Conservation (phyloP, 2,113 vertebrate species). For the Telmatochromis sp. region DNA sequence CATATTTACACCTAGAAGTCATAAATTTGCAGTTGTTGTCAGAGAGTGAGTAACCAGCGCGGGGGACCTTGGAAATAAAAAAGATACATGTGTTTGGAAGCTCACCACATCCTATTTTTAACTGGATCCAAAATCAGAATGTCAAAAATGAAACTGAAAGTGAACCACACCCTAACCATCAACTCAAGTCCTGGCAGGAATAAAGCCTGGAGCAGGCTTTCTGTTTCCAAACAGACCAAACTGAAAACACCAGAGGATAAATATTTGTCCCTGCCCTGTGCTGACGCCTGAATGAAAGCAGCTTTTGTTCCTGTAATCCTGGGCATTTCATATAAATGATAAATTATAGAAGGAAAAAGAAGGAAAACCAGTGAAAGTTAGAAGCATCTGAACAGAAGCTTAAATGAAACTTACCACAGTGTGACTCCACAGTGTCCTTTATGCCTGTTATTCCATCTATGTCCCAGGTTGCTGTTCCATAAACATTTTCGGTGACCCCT, state of each 20-base stretch:
- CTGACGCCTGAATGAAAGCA: fast-evolving
- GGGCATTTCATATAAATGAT: neutral
- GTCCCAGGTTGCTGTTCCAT: neutral
- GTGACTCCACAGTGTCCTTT: neutral
- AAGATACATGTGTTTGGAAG: neutral
- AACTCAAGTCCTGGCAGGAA: neutral
- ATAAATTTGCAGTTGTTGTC: neutral
- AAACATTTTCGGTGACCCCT: neutral
- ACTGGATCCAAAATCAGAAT: neutral
- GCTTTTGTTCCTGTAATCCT: neutral
- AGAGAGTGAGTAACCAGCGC: neutral
- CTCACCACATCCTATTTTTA: neutral
- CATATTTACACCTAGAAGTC: neutral
- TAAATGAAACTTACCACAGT: conserved; percentile 14
- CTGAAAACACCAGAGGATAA: neutral
- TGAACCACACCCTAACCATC: fast-evolving
- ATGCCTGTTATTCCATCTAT: neutral
- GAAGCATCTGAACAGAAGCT: neutral
- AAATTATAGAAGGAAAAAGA: neutral
- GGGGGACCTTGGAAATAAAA: neutral
- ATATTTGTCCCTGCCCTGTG: neutral
- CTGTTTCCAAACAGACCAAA: neutral
- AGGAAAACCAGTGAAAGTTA: neutral
- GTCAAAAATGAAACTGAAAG: conserved; percentile 21
- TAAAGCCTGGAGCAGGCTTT: neutral